A percentile compares a stretch with the other conserved stretches of the same genome.
These are phyloP conservation scores for Syrrhaptes paradoxus DNA, from an alignment of 2,113 vertebrate genomes.

Conservation along the genomic window DNA sequence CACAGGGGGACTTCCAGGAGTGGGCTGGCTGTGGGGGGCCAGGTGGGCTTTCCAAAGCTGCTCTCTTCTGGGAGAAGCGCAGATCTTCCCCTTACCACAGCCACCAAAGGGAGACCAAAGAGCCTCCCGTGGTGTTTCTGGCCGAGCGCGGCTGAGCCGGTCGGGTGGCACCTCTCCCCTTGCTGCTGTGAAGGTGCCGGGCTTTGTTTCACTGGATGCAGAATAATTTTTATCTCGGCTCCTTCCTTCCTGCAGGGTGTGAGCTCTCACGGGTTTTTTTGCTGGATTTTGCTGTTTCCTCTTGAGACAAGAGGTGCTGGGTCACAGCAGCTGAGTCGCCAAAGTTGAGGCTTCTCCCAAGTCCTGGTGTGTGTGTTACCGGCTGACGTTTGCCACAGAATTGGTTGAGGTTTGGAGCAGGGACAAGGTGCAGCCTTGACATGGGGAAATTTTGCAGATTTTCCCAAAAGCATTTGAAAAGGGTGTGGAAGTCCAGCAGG, in stretches of 20 bases:
- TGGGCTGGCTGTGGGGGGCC: neutral
- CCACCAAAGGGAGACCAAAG: neutral
- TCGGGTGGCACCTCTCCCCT: neutral
- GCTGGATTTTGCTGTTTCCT: neutral
- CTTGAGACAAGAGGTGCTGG: neutral
- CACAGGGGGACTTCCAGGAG: neutral
- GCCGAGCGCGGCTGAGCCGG: fast-evolving
- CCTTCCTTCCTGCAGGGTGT: fast-evolving
- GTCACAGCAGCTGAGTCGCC: neutral
- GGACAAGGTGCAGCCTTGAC: neutral
- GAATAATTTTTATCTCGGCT: neutral
- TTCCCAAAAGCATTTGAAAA: neutral
- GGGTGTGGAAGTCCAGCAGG: neutral
- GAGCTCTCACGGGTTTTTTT: neutral
- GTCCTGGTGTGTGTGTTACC: fast-evolving
- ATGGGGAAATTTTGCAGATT: neutral
- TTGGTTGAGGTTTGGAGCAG: neutral
- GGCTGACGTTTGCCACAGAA: neutral
- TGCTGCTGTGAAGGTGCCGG: neutral
- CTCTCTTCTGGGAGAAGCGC: neutral
- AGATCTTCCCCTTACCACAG: neutral
- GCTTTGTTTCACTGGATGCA: neutral
- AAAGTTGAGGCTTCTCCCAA: neutral
- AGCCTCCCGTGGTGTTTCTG: neutral
- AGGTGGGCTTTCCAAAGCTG: neutral